Percentiles rank a stretch among this genome's conserved stretches.
Evolutionary conservation across 2,113 vertebrate genomes (phyloP).

Genomic region (Diadophis punctatus): DNA sequence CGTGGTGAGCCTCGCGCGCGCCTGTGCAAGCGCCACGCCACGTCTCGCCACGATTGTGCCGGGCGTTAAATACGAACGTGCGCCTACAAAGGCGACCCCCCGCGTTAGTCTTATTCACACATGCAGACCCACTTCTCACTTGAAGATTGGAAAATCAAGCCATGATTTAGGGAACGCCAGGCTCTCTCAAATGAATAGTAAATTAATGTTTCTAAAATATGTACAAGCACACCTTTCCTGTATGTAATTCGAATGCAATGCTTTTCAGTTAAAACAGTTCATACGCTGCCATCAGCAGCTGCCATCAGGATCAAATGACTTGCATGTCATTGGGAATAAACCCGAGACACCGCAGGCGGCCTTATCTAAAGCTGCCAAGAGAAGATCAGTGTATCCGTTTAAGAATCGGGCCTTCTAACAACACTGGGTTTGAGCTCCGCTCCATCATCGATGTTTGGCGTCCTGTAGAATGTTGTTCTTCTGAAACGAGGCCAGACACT

Average conservation of each 20-base stretch:
- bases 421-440: not conserved
- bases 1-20: not conserved
- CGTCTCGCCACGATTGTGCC: not conserved
- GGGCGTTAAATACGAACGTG: not conserved
- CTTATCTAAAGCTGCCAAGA: constrained; percentile 4
- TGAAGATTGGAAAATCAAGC: not conserved
- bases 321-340: not conserved
- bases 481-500: not conserved
- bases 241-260: not conserved
- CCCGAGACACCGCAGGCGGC: not conserved
- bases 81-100: not conserved
- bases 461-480: not conserved
- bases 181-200: not conserved
- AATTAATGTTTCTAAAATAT: not conserved
- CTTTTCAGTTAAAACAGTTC: not conserved
- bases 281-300: not conserved
- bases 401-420: not conserved
- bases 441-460: not conserved
- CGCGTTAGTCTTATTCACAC: too few relatives aligned
- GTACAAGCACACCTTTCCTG: not conserved
- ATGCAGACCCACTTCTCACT: not conserved
- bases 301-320: not conserved
- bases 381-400: not conserved
- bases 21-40: not conserved
- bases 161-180: not conserved